Evolutionary conservation across 2,888 invertebrate genomes (phyloP), one percentile per base, ranked within the genome.

Genomic region (Troides oblongomaculatus): DNA sequence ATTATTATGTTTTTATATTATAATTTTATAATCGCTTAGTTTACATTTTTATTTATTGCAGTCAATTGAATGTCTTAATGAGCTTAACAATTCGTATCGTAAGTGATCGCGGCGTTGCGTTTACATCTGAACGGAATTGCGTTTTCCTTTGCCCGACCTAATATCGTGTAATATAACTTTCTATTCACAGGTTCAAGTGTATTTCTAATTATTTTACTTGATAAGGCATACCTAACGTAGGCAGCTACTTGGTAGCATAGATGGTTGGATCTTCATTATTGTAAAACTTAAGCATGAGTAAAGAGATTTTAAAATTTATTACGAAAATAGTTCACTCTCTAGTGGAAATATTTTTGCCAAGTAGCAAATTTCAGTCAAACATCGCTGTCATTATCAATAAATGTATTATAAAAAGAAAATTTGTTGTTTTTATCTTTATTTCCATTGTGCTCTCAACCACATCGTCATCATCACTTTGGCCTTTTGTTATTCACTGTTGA

Each of bases 301-400:
- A 90, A 90, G 89, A 92, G 90, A 92, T 90, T 91, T 89, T 87
- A 91, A 89, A 90, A 89, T 87, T 87, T 87, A 89, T 87, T 86
- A 88, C 86, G 83, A 84, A 81, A 86, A 89, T 88, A 87, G 88
- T 87, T 91, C 87, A 90, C 89, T 87, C 10, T 88, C 81, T 91
- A 91, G 92, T 90, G 90, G 89, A 90, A 83, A 89, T 92, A 91
- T 90, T 92, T 92, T 92, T 92, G 92, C 92, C 91, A 87, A 91
- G 92, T 92, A 92, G 92, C 89, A 87, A 87, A 88, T 88, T 90
- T 79, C 85, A 92, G 90, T 92, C 92, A 90, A 91, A 86, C 89
- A 88, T 91, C 87, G 92, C 92, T 92, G 89, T 92, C 92, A 92
- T 92, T 91, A 91, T 90, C 86, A 92, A 91, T 92, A 92, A 92